Evolutionary conservation across 2,113 vertebrate genomes (phyloP).

Genomic region (Dromiciops gliroides): DNA sequence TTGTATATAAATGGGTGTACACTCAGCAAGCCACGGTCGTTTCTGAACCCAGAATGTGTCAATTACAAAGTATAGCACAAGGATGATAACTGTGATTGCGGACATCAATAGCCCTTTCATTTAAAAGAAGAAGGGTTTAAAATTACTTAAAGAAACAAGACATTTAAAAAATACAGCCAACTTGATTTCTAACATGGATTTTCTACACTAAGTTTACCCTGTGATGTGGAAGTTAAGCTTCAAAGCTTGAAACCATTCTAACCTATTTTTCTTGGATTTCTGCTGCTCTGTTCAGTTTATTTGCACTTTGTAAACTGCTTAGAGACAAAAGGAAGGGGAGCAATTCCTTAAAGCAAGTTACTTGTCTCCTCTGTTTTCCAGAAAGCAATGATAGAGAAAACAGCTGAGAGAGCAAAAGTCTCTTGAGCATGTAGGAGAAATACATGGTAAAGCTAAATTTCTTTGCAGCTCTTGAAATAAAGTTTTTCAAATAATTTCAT

Average conservation of each 20-base stretch:
- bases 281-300: background rate
- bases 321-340: background rate
- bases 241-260: background rate
- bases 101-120: constrained; percentile 96
- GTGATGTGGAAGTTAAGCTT: too few relatives aligned
- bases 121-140: constrained; percentile 45
- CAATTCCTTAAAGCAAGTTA: background rate
- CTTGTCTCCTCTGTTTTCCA: background rate
- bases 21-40: constrained; percentile 92
- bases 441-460: background rate
- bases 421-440: background rate
- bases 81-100: constrained; percentile 98
- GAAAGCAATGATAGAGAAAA: constrained; percentile 27
- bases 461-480: background rate
- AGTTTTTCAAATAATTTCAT: background rate
- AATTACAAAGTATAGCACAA: constrained; percentile 96
- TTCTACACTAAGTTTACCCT: background rate
- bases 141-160: constrained; percentile 47
- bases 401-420: background rate
- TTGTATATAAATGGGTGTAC: constrained; percentile 97
- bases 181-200: background rate
- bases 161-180: background rate
- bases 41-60: constrained; percentile 97
- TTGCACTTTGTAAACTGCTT: background rate
- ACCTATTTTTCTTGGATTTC: background rate